Percentiles rank a stretch among this genome's conserved stretches.
Evolutionary conservation across 1,140 invertebrate species (phyloP).

Genomic region (Drosophila sturtevanti): DNA sequence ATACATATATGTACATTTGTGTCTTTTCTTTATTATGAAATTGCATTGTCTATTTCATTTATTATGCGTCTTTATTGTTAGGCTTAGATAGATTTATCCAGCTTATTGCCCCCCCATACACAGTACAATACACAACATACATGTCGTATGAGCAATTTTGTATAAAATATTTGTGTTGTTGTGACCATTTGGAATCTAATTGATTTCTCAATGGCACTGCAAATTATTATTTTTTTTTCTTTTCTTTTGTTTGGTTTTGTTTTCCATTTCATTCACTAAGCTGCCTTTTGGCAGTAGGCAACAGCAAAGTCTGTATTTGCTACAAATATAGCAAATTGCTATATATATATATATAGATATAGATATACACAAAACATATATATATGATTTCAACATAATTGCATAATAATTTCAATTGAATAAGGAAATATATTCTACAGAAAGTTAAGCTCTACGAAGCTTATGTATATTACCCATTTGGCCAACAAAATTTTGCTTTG

Average conservation of each 20-base stretch:
- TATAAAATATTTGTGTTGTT: neutral
- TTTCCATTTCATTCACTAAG: neutral
- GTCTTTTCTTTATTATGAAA: neutral
- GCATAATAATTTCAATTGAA: slow-evolving; percentile 75
- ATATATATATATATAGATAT: neutral
- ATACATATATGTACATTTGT: neutral
- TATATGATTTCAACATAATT: slow-evolving; percentile 44
- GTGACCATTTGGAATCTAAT: slow-evolving; percentile 30
- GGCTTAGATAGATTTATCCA: neutral
- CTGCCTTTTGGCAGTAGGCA: neutral
- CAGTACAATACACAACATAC: neutral
- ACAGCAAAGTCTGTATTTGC: neutral
- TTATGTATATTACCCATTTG: slow-evolving; percentile 6
- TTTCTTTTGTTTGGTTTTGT: too few species aligned
- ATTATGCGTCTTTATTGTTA: neutral
- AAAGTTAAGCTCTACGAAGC: slow-evolving; percentile 7
- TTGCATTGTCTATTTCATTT: neutral
- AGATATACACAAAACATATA: neutral
- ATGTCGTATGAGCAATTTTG: neutral
- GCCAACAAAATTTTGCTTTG: slow-evolving; percentile 5
- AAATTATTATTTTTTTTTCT: neutral
- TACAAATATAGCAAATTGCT: neutral
- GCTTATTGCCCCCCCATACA: neutral
- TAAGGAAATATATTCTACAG: slow-evolving; percentile 62
- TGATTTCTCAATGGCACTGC: slow-evolving; percentile 40